Conservation (phyloP, 2,888 invertebrate species). For the Lumbricus terrestris region DNA sequence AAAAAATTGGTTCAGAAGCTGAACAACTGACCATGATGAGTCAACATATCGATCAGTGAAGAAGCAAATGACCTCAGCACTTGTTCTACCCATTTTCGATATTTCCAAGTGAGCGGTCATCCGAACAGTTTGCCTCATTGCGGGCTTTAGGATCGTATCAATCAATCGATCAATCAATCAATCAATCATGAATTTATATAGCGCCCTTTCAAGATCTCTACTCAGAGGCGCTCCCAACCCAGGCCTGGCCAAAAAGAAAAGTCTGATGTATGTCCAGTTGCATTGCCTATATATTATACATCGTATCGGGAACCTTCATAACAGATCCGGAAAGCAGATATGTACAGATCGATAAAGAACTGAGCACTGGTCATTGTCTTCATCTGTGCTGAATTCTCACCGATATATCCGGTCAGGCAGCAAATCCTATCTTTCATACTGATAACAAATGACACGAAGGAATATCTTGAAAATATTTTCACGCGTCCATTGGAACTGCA, state of each 20-base stretch:
- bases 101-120: not conserved
- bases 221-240: too few relatives aligned
- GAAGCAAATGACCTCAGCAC: not conserved
- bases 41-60: too few relatives aligned
- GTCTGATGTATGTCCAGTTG: not conserved
- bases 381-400: not conserved
- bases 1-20: too few relatives aligned
- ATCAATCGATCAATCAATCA: too few relatives aligned
- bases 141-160: not conserved
- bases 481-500: not conserved
- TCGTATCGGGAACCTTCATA: not conserved
- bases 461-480: not conserved
- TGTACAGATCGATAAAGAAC: not conserved
- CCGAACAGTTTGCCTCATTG: not conserved
- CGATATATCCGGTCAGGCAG: not conserved
- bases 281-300: too few relatives aligned
- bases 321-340: too few relatives aligned
- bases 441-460: not conserved
- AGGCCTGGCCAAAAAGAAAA: too few relatives aligned
- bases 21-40: too few relatives aligned
- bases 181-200: too few relatives aligned
- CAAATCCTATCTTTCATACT: not conserved
- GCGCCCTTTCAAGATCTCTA: too few relatives aligned
- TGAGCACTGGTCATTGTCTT: conserved; percentile 3
- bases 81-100: not conserved